These are phyloP conservation scores for Bombus superbus DNA, from an alignment of 1,140 invertebrate genomes.

Conservation along the genomic window DNA sequence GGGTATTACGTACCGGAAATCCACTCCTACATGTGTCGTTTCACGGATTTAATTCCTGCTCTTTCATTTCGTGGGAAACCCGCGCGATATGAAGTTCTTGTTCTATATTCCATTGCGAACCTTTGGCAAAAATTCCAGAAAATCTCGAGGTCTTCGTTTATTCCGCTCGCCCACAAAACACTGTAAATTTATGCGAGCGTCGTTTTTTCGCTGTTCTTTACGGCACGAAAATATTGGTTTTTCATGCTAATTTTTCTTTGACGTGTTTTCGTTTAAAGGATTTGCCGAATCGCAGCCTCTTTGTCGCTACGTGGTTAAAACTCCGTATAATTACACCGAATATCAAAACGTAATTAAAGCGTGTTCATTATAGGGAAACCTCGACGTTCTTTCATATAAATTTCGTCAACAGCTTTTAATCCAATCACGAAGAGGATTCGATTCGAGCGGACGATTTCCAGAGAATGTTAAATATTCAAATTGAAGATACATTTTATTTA, in stretches of 20 bases:
- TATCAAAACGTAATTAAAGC: background rate
- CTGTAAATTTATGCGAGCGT: conserved; percentile 21
- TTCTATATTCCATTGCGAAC: conserved; percentile 13
- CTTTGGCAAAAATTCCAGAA: conserved; percentile 26
- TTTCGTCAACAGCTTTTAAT: background rate
- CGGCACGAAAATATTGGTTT: background rate
- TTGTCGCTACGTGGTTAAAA: background rate
- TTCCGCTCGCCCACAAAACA: conserved; percentile 32
- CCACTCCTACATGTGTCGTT: background rate
- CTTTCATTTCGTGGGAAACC: conserved; percentile 48
- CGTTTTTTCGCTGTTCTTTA: conserved; percentile 20
- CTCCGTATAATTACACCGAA: background rate
- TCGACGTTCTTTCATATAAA: background rate
- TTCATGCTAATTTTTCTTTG: background rate
- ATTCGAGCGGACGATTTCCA: background rate
- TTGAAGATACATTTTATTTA: background rate
- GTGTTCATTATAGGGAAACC: background rate
- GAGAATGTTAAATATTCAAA: background rate
- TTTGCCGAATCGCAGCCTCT: background rate
- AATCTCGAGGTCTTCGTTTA: conserved; percentile 11
- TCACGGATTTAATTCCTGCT: conserved; percentile 53
- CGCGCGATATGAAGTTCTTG: conserved; percentile 41
- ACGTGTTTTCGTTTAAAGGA: background rate
- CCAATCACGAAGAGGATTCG: background rate
- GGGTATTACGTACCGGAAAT: background rate